Conservation (phyloP, 2,888 invertebrate species). For the Calameuta pallipes region DNA sequence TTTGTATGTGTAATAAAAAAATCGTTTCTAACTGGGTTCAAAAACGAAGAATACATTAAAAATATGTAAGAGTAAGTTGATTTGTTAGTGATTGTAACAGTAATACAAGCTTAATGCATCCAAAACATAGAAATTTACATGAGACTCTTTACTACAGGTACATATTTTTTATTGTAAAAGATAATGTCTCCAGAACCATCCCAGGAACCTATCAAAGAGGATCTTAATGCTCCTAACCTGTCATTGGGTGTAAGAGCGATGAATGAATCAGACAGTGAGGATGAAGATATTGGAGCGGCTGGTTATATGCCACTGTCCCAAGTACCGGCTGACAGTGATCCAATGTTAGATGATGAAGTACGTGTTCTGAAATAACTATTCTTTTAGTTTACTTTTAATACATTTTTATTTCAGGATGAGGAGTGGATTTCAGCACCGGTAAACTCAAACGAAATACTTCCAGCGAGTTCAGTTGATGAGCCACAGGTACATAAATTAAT, state of each 20-base stretch:
- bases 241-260: constrained; percentile 36
- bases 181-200: constrained; percentile 59
- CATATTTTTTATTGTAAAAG: constrained; percentile 1
- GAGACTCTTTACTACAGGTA: background rate
- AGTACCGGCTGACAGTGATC: constrained; percentile 51
- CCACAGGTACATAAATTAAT: constrained; percentile 24
- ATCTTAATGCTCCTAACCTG: constrained; percentile 44
- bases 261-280: constrained; percentile 58
- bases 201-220: constrained; percentile 54
- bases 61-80: background rate
- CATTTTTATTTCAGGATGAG: constrained; percentile 40
- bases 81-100: background rate
- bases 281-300: constrained; percentile 48
- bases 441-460: constrained; percentile 26
- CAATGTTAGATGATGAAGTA: constrained; percentile 51
- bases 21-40: background rate
- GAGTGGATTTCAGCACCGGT: constrained; percentile 43
- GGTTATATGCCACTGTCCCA: constrained; percentile 57
- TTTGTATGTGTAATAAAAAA: background rate
- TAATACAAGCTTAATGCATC: background rate
- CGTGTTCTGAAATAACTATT: background rate
- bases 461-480: constrained; percentile 19
- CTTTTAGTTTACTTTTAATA: background rate
- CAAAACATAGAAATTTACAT: background rate
- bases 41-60: background rate